Conservation (phyloP, 1,140 invertebrate genomes). For the Popillia japonica region DNA sequence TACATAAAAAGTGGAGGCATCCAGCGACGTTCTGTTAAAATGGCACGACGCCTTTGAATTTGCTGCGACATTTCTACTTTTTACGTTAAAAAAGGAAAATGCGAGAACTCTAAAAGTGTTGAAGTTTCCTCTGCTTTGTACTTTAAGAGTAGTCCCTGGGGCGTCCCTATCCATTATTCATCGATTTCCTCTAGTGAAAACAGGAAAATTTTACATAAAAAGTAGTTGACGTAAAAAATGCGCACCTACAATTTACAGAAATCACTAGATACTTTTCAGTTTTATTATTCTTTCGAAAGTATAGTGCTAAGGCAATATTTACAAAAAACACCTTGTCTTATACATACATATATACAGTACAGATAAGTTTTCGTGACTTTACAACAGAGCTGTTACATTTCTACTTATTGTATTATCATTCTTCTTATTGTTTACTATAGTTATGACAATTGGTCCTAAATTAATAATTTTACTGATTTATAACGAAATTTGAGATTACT, state of each 20-base stretch:
- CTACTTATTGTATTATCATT: no score
- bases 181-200: constrained; percentile 45
- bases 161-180: constrained; percentile 49
- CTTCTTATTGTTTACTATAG: no score
- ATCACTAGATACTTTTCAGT: constrained; percentile 4
- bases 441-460: no score
- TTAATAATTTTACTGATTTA: no score
- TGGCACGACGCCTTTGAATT: constrained; percentile 24
- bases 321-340: background rate
- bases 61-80: constrained; percentile 36
- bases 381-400: no score
- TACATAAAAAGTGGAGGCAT: constrained; percentile 16
- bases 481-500: no score
- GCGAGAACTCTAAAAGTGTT: constrained; percentile 46
- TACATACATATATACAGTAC: background rate
- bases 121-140: constrained; percentile 47
- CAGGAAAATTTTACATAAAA: constrained; percentile 41
- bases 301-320: background rate
- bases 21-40: constrained; percentile 16
- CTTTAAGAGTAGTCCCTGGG: constrained; percentile 46
- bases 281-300: constrained; percentile 11
- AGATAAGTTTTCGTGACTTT: no score
- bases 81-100: constrained; percentile 36
- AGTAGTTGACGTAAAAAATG: constrained; percentile 28
- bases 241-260: constrained; percentile 25